phyloP scores from a whole-genome alignment of 2,888 invertebrate genomes.

The Hydroisotoma schaefferi region DNA sequence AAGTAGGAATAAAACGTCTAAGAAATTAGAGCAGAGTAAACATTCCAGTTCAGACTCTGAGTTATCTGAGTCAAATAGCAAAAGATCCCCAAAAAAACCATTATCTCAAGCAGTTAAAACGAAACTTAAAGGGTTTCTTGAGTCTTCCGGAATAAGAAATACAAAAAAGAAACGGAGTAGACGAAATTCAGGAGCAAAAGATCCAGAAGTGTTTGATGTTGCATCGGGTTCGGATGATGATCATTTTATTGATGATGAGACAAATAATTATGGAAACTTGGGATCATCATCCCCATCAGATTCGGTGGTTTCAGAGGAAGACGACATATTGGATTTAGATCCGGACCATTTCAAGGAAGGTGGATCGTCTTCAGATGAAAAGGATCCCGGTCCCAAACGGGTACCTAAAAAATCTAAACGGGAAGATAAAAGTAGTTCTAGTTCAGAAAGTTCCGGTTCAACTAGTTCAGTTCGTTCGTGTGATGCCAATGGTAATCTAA shows the following conservation, averaged over 20 bases:
- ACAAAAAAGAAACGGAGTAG: background rate
- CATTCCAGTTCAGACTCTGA: too few species aligned
- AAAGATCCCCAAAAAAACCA: background rate
- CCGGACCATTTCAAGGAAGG: background rate
- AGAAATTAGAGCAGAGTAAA: too few species aligned
- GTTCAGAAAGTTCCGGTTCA: too few species aligned
- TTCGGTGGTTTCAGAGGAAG: background rate
- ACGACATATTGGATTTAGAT: background rate
- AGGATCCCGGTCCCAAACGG: background rate
- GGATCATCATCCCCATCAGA: background rate
- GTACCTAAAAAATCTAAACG: too few species aligned
- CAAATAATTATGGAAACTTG: background rate
- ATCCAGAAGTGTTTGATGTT: background rate
- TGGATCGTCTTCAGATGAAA: background rate
- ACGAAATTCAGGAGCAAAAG: background rate
- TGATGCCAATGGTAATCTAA: background rate
- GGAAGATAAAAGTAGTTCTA: background rate
- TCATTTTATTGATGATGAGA: background rate
- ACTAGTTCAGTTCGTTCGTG: background rate
- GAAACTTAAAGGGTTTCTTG: background rate
- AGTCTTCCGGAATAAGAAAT: background rate
- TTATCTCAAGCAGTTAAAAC: background rate
- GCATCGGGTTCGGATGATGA: background rate
- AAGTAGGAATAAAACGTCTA: background rate
- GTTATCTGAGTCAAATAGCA: too few species aligned